Conservation (phyloP, 2,797 vertebrate species). For the Buphagus erythrorhynchus region DNA sequence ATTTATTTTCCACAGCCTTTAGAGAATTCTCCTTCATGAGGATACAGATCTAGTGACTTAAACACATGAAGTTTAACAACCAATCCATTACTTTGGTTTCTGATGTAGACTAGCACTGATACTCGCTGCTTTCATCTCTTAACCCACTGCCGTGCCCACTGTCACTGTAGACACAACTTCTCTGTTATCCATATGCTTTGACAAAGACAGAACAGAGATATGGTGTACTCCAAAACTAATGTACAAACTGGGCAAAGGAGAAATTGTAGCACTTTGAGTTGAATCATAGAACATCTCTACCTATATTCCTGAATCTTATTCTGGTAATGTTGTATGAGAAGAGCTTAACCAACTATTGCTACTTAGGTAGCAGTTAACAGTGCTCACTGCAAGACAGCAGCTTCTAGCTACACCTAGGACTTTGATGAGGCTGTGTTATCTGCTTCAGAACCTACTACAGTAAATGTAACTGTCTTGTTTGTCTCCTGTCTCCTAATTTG, state of each 20-base stretch:
- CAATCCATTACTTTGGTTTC: neutral
- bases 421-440: neutral
- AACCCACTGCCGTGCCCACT: neutral
- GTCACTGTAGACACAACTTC: neutral
- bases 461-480: neutral
- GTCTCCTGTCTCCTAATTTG: neutral
- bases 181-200: neutral
- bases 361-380: neutral
- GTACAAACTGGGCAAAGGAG: neutral
- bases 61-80: accelerated
- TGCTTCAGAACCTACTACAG: neutral
- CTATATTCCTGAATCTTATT: neutral
- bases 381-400: neutral
- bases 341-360: neutral
- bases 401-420: neutral
- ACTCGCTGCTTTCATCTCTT: neutral
- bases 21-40: neutral
- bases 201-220: neutral
- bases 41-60: neutral
- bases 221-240: neutral
- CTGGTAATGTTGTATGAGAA: neutral
- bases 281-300: neutral
- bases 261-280: neutral
- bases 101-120: neutral
- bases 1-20: neutral